These are phyloP conservation scores for Cuniculus paca DNA, from an alignment of 2,797 vertebrate species.

Conservation along the genomic window DNA sequence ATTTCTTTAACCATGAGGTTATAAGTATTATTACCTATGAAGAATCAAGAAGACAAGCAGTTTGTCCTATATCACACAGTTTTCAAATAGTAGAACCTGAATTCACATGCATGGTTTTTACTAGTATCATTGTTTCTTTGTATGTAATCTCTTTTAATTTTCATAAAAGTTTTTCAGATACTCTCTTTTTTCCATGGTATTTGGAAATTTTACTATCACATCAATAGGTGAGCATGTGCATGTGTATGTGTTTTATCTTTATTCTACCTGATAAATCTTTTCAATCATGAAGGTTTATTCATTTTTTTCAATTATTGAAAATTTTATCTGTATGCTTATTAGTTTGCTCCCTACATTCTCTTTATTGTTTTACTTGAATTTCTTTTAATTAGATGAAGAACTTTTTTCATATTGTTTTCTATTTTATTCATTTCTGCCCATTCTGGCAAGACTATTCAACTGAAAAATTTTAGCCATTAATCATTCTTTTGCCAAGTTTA, in stretches of 20 bases:
- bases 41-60: background rate
- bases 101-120: background rate
- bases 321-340: background rate
- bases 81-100: background rate
- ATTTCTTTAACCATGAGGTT: background rate
- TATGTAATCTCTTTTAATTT: background rate
- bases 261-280: background rate
- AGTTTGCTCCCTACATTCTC: background rate
- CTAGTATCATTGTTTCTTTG: background rate
- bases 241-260: background rate
- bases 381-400: conserved; percentile 11
- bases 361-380: conserved; percentile 44
- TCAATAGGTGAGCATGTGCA: background rate
- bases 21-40: background rate
- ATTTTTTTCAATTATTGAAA: background rate
- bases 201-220: background rate
- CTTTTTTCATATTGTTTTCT: background rate
- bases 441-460: conserved; percentile 3
- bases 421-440: conserved; percentile 36
- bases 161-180: background rate
- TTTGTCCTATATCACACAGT: background rate
- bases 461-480: conserved; percentile 31
- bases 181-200: background rate
- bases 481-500: background rate
- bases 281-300: background rate